Percentiles rank a stretch among this genome's conserved stretches.
Evolutionary conservation across 37 sponge, comb jelly and placozoan species (phyloP).

Genomic region (Halisarca cf. caerulea): DNA sequence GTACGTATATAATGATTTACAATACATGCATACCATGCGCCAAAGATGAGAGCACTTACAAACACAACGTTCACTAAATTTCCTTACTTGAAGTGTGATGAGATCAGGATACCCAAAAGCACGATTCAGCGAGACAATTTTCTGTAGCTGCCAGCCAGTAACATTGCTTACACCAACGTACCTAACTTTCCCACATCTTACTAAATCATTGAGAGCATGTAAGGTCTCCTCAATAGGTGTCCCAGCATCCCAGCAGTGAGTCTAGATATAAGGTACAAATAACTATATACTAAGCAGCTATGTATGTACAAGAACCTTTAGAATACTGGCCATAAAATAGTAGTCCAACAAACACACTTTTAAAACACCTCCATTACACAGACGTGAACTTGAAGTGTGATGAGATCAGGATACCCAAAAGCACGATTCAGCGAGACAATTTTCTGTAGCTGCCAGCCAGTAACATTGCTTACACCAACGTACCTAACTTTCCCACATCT

Average conservation of each 20-base stretch:
- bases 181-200: slow-evolving; percentile 74
- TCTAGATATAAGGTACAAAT: slow-evolving; percentile 39
- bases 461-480: slow-evolving; percentile 90
- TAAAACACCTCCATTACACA: no score
- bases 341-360: no score
- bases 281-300: no score
- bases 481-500: slow-evolving; percentile 80
- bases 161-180: slow-evolving; percentile 94
- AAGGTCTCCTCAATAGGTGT: slow-evolving; percentile 90
- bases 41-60: no score
- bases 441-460: slow-evolving; percentile 95
- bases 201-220: slow-evolving; percentile 79
- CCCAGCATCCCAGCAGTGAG: slow-evolving; percentile 91
- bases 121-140: slow-evolving; percentile 61
- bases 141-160: slow-evolving; percentile 94
- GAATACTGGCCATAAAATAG: no score
- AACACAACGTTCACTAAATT: background rate
- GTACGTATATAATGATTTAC: no score
- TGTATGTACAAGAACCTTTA: no score
- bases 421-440: slow-evolving; percentile 58
- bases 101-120: slow-evolving; percentile 47
- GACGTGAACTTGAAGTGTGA: slow-evolving; percentile 85
- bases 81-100: slow-evolving; percentile 71
- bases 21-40: no score
- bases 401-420: slow-evolving; percentile 47